Evolutionary conservation across 2,797 vertebrate species (phyloP), one percentile per base, ranked within the genome.

Genomic region (Gymnoscopelus braueri): DNA sequence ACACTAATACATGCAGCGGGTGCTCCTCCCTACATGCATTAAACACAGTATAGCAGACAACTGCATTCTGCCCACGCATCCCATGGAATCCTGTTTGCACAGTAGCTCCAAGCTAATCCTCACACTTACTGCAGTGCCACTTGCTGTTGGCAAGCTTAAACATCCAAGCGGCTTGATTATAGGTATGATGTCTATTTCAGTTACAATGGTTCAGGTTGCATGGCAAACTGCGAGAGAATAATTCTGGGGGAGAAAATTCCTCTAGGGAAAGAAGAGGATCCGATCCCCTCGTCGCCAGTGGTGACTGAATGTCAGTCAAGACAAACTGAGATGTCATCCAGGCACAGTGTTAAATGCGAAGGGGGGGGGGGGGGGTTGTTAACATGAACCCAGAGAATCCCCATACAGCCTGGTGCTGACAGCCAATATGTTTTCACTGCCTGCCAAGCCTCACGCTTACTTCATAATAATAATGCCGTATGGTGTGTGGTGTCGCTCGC

Each of bases 1-100:
- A 88, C 84, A 82, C 80, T 84, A 83, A 90, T 64, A 57, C 77
- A 88, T 86, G 82, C 78, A 79, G 73, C 54, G 57, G 52, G 47
- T 65, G 63, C 56, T 72, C 69, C 81, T 71, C 80, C 65, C 69
- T 77, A 71, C 65, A 77, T 73, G 65, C 69, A 84, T 80, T 71
- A 32, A 51, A 68, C 59, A 60, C 65, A 51, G 65, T 60, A 58
- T 1, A 23, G 39, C 71, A 66, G 39, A 44, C 6, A 8, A 32
- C 12, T 24, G 51, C 2, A 8, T 62, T 44, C 39, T 50, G 75
- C 60, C 72, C 60, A 11, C 44, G 54, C 50, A 48, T 55, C 19
- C 53, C 2, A 2, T 52, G 59, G 71, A 60, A 72, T 15, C n/a
- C 53, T 2, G 69, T 14, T 69, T 48, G 35, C 75, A 64, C 48